Evolutionary conservation across 2,113 vertebrate species (phyloP).

Genomic region (Erythrolamprus reginae): DNA sequence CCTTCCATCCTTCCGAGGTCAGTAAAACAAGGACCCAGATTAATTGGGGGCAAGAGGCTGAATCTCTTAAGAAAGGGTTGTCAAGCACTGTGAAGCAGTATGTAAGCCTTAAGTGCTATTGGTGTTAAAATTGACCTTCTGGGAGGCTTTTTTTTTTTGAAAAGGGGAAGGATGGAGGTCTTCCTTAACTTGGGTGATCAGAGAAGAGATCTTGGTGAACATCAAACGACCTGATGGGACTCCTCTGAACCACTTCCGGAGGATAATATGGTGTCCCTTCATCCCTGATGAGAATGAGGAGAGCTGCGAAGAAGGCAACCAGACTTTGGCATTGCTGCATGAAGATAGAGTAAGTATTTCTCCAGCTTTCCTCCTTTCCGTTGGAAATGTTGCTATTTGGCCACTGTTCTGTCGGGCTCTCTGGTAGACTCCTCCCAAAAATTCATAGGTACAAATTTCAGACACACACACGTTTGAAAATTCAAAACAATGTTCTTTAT

Average conservation of each 20-base stretch:
- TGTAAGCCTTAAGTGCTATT: too few species aligned
- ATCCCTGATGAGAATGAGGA: constrained; percentile 92
- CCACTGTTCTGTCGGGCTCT: too few species aligned
- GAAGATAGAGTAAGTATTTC: constrained; percentile 82
- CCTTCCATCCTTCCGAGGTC: too few species aligned
- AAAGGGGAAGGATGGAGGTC: neutral
- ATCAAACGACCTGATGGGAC: constrained; percentile 82
- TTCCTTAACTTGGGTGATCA: constrained; percentile 71
- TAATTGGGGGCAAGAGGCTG: too few species aligned
- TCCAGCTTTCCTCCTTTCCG: neutral
- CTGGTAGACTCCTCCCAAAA: too few species aligned
- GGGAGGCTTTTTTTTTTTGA: neutral
- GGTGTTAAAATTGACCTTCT: neutral
- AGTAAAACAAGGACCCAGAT: too few species aligned
- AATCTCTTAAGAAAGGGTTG: too few species aligned
- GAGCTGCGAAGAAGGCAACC: constrained; percentile 82
- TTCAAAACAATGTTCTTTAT: too few species aligned
- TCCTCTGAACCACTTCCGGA: constrained; percentile 80
- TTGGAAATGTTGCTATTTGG: neutral
- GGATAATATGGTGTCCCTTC: constrained; percentile 97
- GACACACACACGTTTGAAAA: too few species aligned
- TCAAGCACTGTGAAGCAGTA: too few species aligned
- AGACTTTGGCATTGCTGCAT: constrained; percentile 87
- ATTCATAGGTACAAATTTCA: too few species aligned
- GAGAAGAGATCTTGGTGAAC: constrained; percentile 90